Evolutionary conservation across 2,797 vertebrate genomes (phyloP).

Genomic region (Harpagifer antarcticus): DNA sequence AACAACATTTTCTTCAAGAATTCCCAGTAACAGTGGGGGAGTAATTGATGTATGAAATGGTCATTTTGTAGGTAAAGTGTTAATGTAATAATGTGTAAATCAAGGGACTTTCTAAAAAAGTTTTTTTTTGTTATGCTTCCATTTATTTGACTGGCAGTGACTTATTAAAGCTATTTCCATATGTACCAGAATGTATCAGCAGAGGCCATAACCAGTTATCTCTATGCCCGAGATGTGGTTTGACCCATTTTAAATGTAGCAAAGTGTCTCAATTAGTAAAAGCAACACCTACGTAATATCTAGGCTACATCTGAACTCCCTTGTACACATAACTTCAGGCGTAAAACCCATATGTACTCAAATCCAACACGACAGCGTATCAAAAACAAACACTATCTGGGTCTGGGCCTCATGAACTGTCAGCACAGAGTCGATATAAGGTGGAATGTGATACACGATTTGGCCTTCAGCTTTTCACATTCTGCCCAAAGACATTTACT

Average conservation of each 20-base stretch:
- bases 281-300: constrained; percentile 1
- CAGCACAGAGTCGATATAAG: constrained; percentile 28
- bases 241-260: not conserved
- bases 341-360: constrained; percentile 18
- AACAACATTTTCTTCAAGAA: too few species aligned
- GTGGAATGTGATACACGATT: constrained; percentile 35
- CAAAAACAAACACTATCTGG: constrained; percentile 39
- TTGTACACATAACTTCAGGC: constrained; percentile 32
- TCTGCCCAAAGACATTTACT: constrained; percentile 46
- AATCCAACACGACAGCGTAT: constrained; percentile 36
- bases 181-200: too few species aligned
- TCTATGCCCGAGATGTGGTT: not conserved
- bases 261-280: constrained; percentile 4
- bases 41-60: too few species aligned
- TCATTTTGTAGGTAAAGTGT: too few species aligned
- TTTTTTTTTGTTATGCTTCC: not conserved
- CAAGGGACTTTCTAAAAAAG: not conserved
- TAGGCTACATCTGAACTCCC: constrained; percentile 19
- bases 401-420: constrained; percentile 40
- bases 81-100: not conserved
- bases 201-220: not conserved
- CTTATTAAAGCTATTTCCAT: not conserved
- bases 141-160: not conserved
- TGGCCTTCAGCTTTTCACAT: constrained; percentile 38
- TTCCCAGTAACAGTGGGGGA: too few species aligned